Evolutionary conservation across 1,140 invertebrate genomes (phyloP).

Genomic region (Leptinotarsa texana): DNA sequence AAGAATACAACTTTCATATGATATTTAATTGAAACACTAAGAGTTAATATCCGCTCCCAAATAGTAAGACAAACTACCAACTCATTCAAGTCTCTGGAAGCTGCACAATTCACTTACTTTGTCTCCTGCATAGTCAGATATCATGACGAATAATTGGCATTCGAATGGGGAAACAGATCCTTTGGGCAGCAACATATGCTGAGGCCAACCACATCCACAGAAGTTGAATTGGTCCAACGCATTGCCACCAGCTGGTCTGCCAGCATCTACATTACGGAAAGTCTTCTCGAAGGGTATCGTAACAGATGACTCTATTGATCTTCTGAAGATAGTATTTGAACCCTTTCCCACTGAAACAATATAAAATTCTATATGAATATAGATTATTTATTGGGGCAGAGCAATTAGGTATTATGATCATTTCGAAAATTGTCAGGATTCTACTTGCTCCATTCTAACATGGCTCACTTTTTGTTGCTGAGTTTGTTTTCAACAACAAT

Average conservation of each 20-base stretch:
- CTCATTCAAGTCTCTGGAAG: too few species aligned
- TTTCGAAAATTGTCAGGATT: too few species aligned
- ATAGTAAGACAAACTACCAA: too few species aligned
- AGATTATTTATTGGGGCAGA: too few species aligned
- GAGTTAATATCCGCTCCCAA: too few species aligned
- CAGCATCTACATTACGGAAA: slow-evolving; percentile 64
- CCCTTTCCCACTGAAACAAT: slow-evolving; percentile 63
- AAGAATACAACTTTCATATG: too few species aligned
- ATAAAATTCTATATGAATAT: neutral
- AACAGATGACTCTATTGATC: slow-evolving; percentile 68
- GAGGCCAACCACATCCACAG: slow-evolving; percentile 87
- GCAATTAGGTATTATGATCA: too few species aligned
- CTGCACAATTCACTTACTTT: slow-evolving; percentile 60
- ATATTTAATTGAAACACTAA: too few species aligned
- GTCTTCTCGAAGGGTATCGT: slow-evolving; percentile 75
- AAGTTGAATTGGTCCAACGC: slow-evolving; percentile 69
- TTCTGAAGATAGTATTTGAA: slow-evolving; percentile 64
- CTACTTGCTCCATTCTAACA: too few species aligned
- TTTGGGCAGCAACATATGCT: slow-evolving; percentile 80
- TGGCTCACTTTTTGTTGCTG: too few species aligned
- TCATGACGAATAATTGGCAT: slow-evolving; percentile 79
- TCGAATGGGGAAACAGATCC: slow-evolving; percentile 62
- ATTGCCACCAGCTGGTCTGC: slow-evolving; percentile 58
- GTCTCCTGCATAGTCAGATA: slow-evolving; percentile 76
- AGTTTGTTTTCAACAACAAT: too few species aligned